Conservation (phyloP, 2,113 vertebrate genomes). For the Anhinga rufa region DNA sequence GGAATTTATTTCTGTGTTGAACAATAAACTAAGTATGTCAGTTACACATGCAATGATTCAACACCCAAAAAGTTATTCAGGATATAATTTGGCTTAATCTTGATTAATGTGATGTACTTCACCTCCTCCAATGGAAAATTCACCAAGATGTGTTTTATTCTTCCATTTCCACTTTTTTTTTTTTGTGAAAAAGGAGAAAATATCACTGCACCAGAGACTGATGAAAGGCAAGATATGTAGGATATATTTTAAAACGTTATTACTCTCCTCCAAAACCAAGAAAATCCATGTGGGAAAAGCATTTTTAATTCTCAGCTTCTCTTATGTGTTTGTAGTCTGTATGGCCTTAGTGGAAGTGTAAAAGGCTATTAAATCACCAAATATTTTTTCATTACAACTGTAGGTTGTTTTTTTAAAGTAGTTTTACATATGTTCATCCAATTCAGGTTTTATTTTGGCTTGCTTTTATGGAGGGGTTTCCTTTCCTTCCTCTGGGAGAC, state of each 20-base stretch:
- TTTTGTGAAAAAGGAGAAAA: background rate
- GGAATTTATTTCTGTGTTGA: background rate
- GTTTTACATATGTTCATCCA: background rate
- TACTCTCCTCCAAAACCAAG: background rate
- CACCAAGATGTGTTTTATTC: background rate
- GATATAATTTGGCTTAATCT: background rate
- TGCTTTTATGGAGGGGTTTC: background rate
- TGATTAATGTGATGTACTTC: background rate
- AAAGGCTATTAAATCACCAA: background rate
- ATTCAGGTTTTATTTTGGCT: background rate
- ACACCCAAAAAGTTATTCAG: background rate
- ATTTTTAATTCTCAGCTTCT: background rate
- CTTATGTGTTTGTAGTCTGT: background rate
- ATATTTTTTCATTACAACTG: background rate
- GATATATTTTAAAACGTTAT: background rate
- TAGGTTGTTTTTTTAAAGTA: background rate
- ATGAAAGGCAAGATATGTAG: background rate
- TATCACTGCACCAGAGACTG: background rate
- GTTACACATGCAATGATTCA: background rate
- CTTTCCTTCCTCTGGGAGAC: background rate
- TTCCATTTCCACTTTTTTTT: background rate
- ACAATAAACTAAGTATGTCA: background rate
- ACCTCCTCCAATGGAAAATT: background rate
- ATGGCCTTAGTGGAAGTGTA: background rate
- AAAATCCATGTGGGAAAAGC: background rate